These are phyloP conservation scores for Pachypeltis micranthus DNA, from an alignment of 1,140 invertebrate genomes.

Conservation along the genomic window DNA sequence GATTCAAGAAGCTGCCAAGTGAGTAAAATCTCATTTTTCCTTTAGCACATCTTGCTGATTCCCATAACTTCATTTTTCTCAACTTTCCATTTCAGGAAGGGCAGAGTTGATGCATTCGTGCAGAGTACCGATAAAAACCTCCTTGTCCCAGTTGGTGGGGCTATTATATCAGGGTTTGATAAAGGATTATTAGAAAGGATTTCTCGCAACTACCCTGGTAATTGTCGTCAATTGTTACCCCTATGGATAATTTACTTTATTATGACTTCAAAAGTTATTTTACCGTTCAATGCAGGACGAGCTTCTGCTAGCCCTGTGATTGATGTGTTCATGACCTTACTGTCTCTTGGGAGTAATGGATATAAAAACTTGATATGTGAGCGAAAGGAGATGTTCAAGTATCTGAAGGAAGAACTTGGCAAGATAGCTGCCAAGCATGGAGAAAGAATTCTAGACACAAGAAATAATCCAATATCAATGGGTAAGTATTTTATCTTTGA, in stretches of 20 bases:
- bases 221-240: no score
- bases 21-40: conserved; percentile 11
- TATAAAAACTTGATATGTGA: conserved; percentile 52
- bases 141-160: conserved; percentile 76
- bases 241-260: no score
- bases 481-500: conserved; percentile 43
- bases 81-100: conserved; percentile 36
- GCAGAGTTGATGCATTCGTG: conserved; percentile 67
- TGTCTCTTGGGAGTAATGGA: conserved; percentile 57
- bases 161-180: conserved; percentile 67
- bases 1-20: conserved; percentile 55
- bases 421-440: conserved; percentile 48
- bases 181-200: conserved; percentile 50
- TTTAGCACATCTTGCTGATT: no score
- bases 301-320: conserved; percentile 61
- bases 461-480: conserved; percentile 64
- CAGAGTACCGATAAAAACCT: conserved; percentile 87
- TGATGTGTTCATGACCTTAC: conserved; percentile 70
- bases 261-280: no score
- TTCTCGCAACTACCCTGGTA: conserved; percentile 64
- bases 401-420: conserved; percentile 48
- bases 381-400: conserved; percentile 51
- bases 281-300: conserved; percentile 49
- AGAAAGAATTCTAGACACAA: conserved; percentile 51
- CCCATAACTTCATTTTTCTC: no score